phyloP scores from a whole-genome alignment of 2,797 vertebrate species.

The Mormyrops attenuatus region DNA sequence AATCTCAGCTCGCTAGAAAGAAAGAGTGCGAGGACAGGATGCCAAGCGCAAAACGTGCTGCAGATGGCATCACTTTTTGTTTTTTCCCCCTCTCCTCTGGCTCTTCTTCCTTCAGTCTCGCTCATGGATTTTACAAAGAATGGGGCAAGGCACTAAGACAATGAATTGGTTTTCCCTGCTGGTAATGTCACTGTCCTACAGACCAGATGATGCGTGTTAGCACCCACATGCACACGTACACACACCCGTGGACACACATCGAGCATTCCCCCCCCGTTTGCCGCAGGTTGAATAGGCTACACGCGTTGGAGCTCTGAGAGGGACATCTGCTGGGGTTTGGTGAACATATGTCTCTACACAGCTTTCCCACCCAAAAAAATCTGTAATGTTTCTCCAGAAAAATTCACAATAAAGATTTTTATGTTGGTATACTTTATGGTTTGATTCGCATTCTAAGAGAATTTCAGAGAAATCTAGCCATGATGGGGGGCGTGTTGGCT shows the following conservation, averaged over 20 bases:
- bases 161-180: not conserved
- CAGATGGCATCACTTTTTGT: slow-evolving; percentile 53
- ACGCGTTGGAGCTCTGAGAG: slow-evolving; percentile 46
- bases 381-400: slow-evolving; percentile 47
- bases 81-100: not conserved
- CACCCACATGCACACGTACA: not conserved
- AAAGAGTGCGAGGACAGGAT: slow-evolving; percentile 36
- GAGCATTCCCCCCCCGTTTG: slow-evolving; percentile 10
- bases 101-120: slow-evolving; percentile 19
- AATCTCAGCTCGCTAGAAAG: slow-evolving; percentile 50
- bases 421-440: slow-evolving; percentile 24
- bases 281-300: slow-evolving; percentile 35
- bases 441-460: not conserved
- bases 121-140: slow-evolving; percentile 31
- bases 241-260: not conserved
- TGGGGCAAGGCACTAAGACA: slow-evolving; percentile 16
- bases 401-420: slow-evolving; percentile 22
- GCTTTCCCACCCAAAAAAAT: slow-evolving; percentile 41
- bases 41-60: slow-evolving; percentile 50
- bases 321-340: slow-evolving; percentile 59
- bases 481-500: not conserved
- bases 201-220: not conserved
- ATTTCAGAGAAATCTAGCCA: not conserved
- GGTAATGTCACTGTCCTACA: not conserved
- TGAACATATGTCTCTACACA: slow-evolving; percentile 56